phyloP scores from a whole-genome alignment of 2,113 vertebrate species.

The Rhizomys pruinosus region DNA sequence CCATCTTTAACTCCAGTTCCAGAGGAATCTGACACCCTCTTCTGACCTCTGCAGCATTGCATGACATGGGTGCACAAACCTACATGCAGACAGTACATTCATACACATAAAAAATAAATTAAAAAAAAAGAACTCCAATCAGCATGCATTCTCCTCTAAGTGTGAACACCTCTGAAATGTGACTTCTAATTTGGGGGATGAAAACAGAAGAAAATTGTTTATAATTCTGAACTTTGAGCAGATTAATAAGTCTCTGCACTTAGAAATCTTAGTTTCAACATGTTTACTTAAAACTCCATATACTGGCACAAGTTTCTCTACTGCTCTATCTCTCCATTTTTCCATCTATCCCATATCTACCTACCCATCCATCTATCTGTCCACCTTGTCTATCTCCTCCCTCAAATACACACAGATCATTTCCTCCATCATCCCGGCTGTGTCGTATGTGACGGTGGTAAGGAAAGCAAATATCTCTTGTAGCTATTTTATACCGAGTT shows the following conservation, averaged over 20 bases:
- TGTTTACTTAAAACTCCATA: neutral
- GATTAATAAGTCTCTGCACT: conserved; percentile 34
- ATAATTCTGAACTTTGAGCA: neutral
- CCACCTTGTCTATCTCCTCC: neutral
- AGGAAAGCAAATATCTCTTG: neutral
- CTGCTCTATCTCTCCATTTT: neutral
- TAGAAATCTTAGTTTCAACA: conserved; percentile 29
- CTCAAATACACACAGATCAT: neutral
- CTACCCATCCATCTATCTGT: neutral
- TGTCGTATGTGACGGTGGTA: neutral
- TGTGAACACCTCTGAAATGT: conserved; percentile 42
- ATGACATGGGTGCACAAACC: too few species aligned
- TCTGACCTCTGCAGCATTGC: too few species aligned
- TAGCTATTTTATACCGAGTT: neutral
- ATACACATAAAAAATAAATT: too few species aligned
- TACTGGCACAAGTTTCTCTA: fast-evolving
- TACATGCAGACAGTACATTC: too few species aligned
- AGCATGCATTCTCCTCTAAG: conserved; percentile 60
- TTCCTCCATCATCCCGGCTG: neutral
- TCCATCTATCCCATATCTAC: neutral
- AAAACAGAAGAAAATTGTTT: conserved; percentile 54
- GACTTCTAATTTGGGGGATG: conserved; percentile 50
- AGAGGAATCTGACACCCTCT: too few species aligned
- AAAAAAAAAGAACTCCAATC: too few species aligned
- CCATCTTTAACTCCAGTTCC: too few species aligned